Evolutionary conservation across 2,888 invertebrate genomes (phyloP).

Genomic region (Phortica magna): DNA sequence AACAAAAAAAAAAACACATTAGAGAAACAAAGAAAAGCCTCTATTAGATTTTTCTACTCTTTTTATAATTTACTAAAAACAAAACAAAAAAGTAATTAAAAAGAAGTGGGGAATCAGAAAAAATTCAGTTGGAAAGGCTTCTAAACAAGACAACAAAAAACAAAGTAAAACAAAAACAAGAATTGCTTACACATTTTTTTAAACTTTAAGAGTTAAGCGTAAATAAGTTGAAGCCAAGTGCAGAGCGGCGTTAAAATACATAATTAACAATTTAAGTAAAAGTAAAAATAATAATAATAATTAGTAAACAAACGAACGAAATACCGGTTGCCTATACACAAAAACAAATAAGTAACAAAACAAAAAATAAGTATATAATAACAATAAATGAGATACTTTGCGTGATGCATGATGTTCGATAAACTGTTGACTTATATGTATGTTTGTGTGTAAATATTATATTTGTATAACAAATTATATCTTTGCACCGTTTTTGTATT

Average conservation of each 20-base stretch:
- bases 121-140: not conserved
- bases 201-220: slow-evolving; percentile 33
- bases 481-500: slow-evolving; percentile 15
- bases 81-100: slow-evolving; percentile 11
- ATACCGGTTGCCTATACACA: slow-evolving; percentile 33
- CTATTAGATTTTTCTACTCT: slow-evolving; percentile 72
- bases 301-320: slow-evolving; percentile 8
- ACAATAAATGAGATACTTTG: too few species aligned
- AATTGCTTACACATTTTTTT: slow-evolving; percentile 55
- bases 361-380: too few species aligned
- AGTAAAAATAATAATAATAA: not conserved
- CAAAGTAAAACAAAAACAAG: not conserved
- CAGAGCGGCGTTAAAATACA: not conserved
- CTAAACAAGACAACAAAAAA: not conserved
- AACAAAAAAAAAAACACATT: slow-evolving; percentile 45
- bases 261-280: slow-evolving; percentile 27
- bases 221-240: not conserved
- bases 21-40: slow-evolving; percentile 45
- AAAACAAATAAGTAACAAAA: not conserved
- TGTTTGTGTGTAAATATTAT: not conserved
- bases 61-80: slow-evolving; percentile 65
- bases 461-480: not conserved
- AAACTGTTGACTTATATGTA: slow-evolving; percentile 11
- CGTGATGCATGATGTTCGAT: slow-evolving; percentile 10
- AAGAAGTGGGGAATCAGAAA: slow-evolving; percentile 33